These are phyloP conservation scores for Papilio machaon DNA, from an alignment of 1,140 invertebrate genomes.

Conservation along the genomic window DNA sequence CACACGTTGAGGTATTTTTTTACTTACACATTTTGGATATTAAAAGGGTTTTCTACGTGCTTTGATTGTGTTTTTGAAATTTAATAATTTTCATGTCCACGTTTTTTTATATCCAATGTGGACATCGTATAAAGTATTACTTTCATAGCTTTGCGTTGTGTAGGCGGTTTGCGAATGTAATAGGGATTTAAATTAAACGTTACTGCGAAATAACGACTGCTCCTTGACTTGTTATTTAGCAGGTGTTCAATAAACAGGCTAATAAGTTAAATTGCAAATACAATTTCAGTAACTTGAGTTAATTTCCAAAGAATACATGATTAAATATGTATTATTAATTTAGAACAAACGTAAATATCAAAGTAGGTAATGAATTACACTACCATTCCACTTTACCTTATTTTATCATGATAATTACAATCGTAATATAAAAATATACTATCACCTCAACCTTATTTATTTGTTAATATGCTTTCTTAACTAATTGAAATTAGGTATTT, in stretches of 20 bases:
- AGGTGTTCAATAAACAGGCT: not conserved
- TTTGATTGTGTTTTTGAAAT: not conserved
- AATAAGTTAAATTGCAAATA: not conserved
- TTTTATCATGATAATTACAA: too few relatives aligned
- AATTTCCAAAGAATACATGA: not conserved
- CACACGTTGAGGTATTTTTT: not conserved
- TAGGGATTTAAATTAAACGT: conserved; percentile 3
- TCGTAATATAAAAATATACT: too few relatives aligned
- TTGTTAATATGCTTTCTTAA: not conserved
- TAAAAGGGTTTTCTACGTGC: not conserved
- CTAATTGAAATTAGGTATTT: not conserved
- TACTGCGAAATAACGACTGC: conserved; percentile 10
- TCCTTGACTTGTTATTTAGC: not conserved
- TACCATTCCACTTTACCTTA: too few relatives aligned
- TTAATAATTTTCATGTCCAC: not conserved
- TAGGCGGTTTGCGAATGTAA: conserved; percentile 16
- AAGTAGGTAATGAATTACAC: too few relatives aligned
- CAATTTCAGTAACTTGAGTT: not conserved
- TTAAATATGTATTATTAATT: not conserved
- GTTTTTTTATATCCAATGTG: not conserved
- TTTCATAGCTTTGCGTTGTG: not conserved
- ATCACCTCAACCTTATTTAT: not conserved
- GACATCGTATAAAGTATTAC: not conserved
- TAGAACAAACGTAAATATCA: not conserved
- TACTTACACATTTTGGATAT: not conserved